Evolutionary conservation across 2,797 vertebrate species (phyloP).

Genomic region (Psittacula derbiana): DNA sequence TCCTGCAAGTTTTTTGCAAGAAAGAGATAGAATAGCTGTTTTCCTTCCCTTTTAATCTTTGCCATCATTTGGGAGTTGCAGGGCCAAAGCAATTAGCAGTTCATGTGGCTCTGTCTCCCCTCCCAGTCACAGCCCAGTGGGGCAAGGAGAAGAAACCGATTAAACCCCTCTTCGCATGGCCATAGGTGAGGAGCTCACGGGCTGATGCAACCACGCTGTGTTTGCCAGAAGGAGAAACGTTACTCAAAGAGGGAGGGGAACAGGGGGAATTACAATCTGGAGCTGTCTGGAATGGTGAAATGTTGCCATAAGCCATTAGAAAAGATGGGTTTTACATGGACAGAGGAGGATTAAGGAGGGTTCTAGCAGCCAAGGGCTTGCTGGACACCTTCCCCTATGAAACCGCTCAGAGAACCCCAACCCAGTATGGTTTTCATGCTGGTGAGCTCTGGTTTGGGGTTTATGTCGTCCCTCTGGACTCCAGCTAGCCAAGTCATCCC

Average conservation of each 20-base stretch:
- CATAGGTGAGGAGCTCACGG: conserved; percentile 63
- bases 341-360: neutral
- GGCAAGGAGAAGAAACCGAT: conserved; percentile 71
- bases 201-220: conserved; percentile 10
- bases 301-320: neutral
- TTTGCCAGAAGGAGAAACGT: conserved; percentile 65
- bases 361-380: neutral
- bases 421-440: neutral
- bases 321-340: neutral
- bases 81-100: conserved; percentile 78
- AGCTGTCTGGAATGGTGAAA: conserved; percentile 52
- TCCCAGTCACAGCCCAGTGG: conserved; percentile 76
- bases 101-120: conserved; percentile 46
- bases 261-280: conserved; percentile 72
- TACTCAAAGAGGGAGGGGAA: conserved; percentile 9
- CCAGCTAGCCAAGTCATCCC: neutral
- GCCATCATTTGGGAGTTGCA: conserved; percentile 74
- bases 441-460: neutral
- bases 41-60: conserved; percentile 79
- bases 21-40: conserved; percentile 81
- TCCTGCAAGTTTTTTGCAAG: conserved; percentile 75
- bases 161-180: conserved; percentile 58
- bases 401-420: neutral
- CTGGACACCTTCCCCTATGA: neutral
- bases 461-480: neutral